Evolutionary conservation across 23 tunicate species (phyloP), one percentile per base, ranked within the genome.

Genomic region (Corella eumyota): DNA sequence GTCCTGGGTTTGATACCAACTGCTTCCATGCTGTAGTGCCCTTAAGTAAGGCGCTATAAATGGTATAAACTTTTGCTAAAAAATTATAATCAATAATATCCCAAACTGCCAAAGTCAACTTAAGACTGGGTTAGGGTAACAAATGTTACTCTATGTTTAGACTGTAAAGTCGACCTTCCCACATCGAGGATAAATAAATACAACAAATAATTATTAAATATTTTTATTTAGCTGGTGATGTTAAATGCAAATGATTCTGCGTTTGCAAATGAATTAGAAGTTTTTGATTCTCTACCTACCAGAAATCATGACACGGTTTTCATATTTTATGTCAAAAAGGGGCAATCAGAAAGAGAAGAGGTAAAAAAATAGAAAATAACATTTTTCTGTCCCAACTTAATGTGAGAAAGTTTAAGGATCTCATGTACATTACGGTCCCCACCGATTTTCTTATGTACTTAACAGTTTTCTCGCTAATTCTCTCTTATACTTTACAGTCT

Each of bases 251-350:
- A 26, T n/a, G 88, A 88, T 25, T 35, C 71, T 1, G 26, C 61
- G 19, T 88, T 88, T 66, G 70, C 81, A 5, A 6, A 61, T 22
- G 97, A 90, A 33, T 61, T 90, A 20, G 71, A 68, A 51, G 45
- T 38, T 26, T 66, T 90, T 30, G 97, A 90, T 62, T 60, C 79
- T 24, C 74, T 80, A 27, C 79, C 97, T 0, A 65, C 80, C 0
- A 48, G 91, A 46, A 66, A 76, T 46, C 90, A 90, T 50, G 77
- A 90, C 38, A 90, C 97, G 23, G 91, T 67, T 36, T 90, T 90
- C 47, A 60, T 90, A 5, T 90, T 90, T 50, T 90, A 90, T 48
- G 61, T 83, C 50, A 75, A 80, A 56, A 49, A 78, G 17, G 90
- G 97, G 13, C 88, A 79, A 29, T 67, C 70, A 44, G 38, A 56